phyloP scores from a whole-genome alignment of 2,888 invertebrate species.

The Ophioninae sp. region DNA sequence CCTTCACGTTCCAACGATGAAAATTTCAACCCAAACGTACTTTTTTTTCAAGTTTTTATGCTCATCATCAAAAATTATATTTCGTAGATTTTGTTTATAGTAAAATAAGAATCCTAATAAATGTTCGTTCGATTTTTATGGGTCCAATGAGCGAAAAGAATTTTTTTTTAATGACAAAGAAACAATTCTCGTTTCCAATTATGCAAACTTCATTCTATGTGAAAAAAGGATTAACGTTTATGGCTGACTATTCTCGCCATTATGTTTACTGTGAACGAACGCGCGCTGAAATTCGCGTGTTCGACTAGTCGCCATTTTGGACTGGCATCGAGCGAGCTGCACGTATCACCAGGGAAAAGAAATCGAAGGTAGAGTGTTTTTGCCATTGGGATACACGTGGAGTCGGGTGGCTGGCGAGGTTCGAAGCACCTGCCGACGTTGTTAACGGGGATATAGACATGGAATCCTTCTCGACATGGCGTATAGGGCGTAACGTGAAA shows the following conservation, averaged over 20 bases:
- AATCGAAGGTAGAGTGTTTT: not conserved
- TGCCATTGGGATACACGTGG: not conserved
- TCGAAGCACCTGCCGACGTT: slow-evolving; percentile 58
- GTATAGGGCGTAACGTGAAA: slow-evolving; percentile 45
- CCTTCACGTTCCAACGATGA: no score
- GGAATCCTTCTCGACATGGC: slow-evolving; percentile 38
- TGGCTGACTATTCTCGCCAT: not conserved
- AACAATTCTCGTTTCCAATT: no score
- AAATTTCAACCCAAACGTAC: no score
- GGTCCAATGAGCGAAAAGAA: no score
- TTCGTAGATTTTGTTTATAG: no score
- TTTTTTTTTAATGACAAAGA: no score
- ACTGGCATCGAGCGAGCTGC: slow-evolving; percentile 21
- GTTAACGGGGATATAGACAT: slow-evolving; percentile 58
- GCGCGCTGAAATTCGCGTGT: not conserved
- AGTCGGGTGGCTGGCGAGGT: slow-evolving; percentile 14
- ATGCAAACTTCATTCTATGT: no score
- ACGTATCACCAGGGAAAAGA: not conserved
- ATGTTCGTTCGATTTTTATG: no score
- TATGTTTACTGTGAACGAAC: not conserved
- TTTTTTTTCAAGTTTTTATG: no score
- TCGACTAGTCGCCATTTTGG: not conserved
- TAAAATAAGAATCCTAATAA: no score
- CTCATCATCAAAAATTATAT: no score
- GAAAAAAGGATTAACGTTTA: not conserved